These are phyloP conservation scores for Pseudomyrmex cubaensis DNA, from an alignment of 1,140 invertebrate genomes.

Conservation along the genomic window DNA sequence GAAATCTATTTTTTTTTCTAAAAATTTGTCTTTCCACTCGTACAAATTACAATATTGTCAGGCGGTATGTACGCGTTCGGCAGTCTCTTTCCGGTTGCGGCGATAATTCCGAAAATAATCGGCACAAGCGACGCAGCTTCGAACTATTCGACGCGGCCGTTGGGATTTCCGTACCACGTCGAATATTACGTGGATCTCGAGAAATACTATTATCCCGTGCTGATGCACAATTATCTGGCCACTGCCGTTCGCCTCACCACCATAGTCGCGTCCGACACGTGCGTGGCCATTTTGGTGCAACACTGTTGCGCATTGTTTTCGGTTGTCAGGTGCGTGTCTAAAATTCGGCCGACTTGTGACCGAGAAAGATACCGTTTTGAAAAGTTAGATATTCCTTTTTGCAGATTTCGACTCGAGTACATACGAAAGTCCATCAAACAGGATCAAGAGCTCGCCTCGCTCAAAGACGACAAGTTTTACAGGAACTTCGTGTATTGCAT, in stretches of 20 bases:
- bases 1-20: not conserved
- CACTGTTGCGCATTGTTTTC: slow-evolving; percentile 68
- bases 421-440: slow-evolving; percentile 21
- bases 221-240: slow-evolving; percentile 66
- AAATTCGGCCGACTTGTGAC: not conserved
- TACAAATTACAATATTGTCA: not conserved
- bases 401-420: slow-evolving; percentile 29
- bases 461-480: slow-evolving; percentile 30
- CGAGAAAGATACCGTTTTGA: not conserved
- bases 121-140: not conserved
- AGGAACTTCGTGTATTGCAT: slow-evolving; percentile 33
- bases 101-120: slow-evolving; percentile 26
- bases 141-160: slow-evolving; percentile 30
- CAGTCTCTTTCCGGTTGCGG: not conserved
- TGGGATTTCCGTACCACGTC: slow-evolving; percentile 67
- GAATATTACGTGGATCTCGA: slow-evolving; percentile 69
- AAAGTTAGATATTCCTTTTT: not conserved
- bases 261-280: slow-evolving; percentile 63
- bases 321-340: slow-evolving; percentile 61
- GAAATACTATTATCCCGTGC: slow-evolving; percentile 62
- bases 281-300: slow-evolving; percentile 62
- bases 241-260: slow-evolving; percentile 57
- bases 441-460: slow-evolving; percentile 4
- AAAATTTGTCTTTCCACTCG: not conserved
- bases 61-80: slow-evolving; percentile 30